Conservation (phyloP, 2,888 invertebrate genomes). For the Drosophila mulleri region DNA sequence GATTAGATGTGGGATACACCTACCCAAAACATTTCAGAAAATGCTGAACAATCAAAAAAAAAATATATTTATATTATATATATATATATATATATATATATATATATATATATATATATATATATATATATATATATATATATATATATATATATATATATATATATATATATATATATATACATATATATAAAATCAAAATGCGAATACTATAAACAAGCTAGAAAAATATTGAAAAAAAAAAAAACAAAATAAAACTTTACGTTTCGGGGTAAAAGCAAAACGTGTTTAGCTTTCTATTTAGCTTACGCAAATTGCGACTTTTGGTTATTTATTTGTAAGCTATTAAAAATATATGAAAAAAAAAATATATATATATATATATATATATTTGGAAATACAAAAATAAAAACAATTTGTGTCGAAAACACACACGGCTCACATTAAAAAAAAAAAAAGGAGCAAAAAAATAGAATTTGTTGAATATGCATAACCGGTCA, state of each 20-base stretch:
- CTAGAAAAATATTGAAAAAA: background rate
- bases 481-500: conserved; percentile 75
- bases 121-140: no score
- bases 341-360: conserved; percentile 60
- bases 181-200: no score
- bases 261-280: conserved; percentile 75
- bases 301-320: conserved; percentile 76
- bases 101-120: no score
- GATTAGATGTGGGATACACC: conserved; percentile 9
- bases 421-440: conserved; percentile 54
- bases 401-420: conserved; percentile 26
- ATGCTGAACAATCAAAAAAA: background rate
- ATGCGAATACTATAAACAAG: conserved; percentile 32
- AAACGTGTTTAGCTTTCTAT: conserved; percentile 81
- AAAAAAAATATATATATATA: background rate
- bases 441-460: conserved; percentile 69
- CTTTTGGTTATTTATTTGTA: conserved; percentile 73
- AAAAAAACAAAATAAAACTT: conserved; percentile 12
- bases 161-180: no score
- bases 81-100: no score
- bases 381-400: conserved; percentile 9
- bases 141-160: no score
- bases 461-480: conserved; percentile 35
- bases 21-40: conserved; percentile 5
- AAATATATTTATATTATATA: background rate